These are phyloP conservation scores for Rhyzopertha dominica DNA, from an alignment of 1,140 invertebrate genomes.

Conservation along the genomic window DNA sequence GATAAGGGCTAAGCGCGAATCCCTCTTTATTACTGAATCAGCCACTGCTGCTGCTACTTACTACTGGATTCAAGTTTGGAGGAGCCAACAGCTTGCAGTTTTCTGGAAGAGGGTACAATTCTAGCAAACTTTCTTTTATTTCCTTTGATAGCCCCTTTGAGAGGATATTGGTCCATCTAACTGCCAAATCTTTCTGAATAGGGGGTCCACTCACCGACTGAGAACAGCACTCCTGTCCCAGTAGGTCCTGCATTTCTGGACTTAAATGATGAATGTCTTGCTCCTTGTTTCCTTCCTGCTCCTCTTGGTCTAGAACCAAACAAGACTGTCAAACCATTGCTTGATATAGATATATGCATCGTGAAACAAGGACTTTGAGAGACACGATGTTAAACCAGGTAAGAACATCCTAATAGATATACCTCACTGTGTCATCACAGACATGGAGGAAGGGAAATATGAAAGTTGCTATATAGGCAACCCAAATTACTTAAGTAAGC, in stretches of 20 bases:
- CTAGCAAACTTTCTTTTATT: background rate
- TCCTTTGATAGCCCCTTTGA: slow-evolving; percentile 3
- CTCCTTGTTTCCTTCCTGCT: no score
- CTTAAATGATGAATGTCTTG: no score
- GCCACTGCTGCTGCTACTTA: background rate
- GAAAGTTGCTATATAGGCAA: no score
- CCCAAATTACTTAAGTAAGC: no score
- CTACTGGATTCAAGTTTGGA: slow-evolving; percentile 1
- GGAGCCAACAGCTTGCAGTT: slow-evolving; percentile 4
- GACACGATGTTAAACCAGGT: no score
- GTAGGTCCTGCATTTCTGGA: slow-evolving; percentile 6
- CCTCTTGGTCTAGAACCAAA: no score
- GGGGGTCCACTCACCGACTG: slow-evolving; percentile 1
- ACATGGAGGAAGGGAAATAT: no score
- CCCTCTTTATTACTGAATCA: slow-evolving; percentile 1
- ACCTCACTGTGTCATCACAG: no score
- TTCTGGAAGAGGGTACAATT: slow-evolving; percentile 5
- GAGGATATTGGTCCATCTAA: slow-evolving; percentile 7
- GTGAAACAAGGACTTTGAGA: no score
- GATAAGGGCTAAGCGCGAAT: background rate
- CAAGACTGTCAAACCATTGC: no score
- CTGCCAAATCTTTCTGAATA: slow-evolving; percentile 9
- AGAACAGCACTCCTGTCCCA: slow-evolving; percentile 3
- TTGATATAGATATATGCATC: no score
- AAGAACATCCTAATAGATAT: no score